A percentile compares a stretch with the other conserved stretches of the same genome.
These are phyloP conservation scores for Zaprionus kolodkinae DNA, from an alignment of 1,140 invertebrate species.

Conservation along the genomic window DNA sequence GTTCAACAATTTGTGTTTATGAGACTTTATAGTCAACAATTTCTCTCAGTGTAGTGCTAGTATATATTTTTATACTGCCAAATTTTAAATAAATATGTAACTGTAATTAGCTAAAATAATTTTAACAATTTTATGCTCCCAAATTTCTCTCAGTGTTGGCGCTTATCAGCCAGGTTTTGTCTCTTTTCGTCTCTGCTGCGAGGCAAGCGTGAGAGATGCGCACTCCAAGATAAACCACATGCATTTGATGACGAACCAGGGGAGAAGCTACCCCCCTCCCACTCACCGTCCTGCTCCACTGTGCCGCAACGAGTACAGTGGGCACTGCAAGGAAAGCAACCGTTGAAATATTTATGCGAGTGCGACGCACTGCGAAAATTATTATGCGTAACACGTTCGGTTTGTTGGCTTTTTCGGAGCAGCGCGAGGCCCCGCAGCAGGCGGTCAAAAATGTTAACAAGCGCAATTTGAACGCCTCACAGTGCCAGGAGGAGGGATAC, in stretches of 20 bases:
- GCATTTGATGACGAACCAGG: constrained; percentile 62
- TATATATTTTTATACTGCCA: background rate
- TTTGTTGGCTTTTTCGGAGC: constrained; percentile 77
- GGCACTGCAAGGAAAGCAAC: constrained; percentile 15
- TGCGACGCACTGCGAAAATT: constrained; percentile 65
- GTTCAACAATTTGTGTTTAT: too few species aligned
- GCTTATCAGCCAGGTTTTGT: constrained; percentile 54
- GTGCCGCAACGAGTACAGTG: background rate
- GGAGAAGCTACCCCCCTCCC: too few species aligned
- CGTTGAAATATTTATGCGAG: constrained; percentile 72
- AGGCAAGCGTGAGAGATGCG: constrained; percentile 59
- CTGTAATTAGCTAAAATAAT: too few species aligned
- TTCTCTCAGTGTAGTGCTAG: background rate
- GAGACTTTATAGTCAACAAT: background rate
- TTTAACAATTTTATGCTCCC: background rate
- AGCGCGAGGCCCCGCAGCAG: constrained; percentile 68
- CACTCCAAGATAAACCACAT: constrained; percentile 65
- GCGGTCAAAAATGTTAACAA: constrained; percentile 83
- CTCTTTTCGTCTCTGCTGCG: constrained; percentile 18
- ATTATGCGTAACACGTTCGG: constrained; percentile 80
- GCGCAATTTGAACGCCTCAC: constrained; percentile 80
- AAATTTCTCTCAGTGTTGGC: constrained; percentile 28
- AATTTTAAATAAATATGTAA: background rate
- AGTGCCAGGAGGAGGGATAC: constrained; percentile 12
- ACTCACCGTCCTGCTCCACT: too few species aligned